Base-by-base conservation (phyloP, 2,888 invertebrate genomes). In the Heliconius sara region DNA sequence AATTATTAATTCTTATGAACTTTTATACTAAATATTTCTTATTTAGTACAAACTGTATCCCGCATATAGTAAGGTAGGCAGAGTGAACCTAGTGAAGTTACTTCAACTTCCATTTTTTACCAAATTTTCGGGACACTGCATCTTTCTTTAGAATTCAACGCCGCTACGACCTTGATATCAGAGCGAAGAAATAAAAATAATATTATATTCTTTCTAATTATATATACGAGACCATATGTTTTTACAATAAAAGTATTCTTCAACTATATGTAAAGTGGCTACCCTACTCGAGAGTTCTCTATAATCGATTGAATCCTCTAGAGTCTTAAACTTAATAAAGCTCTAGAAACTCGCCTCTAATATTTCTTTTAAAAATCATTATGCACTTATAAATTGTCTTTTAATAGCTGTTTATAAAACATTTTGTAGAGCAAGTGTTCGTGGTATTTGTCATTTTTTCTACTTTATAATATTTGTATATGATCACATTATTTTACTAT, bases 291-390 rank as follows among this genome's bases (percentile, higher is more conserved):
- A 76, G 76, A 70, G 78, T 71, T 63, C 77, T 79, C 57, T 77
- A 70, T 82, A 80, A 81, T 72, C 80, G 80, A 60, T 79, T 73
- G 77, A 75, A 80, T 73, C 19, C 72, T 75, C 67, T 73, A 66
- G 27, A 79, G 79, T 75, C 78, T 82, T 79, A 78, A 80, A 77
- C 72, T 77, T 82, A 82, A 79, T 82, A 82, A 82, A 78, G 70
- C 81, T 82, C 68, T 75, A 78, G 77, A 76, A 79, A 79, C 76
- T 78, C 81, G 76, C 79, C 79, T 79, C 76, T 82, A 76, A 81
- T 73, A 72, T 77, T 75, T 66, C 79, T 79, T 52, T 82, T 82
- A 78, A 81, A 78, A 82, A 78, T 82, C 77, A 80, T 82, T 80
- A 80, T 75, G 76, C 78, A 80, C 78, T 75, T 80, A 77, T 77